phyloP scores from a whole-genome alignment of 2,888 invertebrate species.

The Spilarctia lutea region DNA sequence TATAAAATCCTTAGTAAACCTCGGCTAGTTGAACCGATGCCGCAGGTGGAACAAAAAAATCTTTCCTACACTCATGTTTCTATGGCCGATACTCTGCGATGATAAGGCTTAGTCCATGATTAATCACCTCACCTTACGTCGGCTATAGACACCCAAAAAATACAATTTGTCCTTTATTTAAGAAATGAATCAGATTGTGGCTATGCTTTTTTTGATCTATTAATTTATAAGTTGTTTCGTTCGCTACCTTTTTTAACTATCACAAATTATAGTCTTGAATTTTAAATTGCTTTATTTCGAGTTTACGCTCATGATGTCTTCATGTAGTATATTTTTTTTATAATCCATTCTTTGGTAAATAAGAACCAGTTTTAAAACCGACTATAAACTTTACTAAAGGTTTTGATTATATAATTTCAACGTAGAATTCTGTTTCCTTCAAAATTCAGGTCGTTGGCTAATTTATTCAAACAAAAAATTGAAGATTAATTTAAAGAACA shows the following conservation, averaged over 20 bases:
- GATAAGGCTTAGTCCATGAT: conserved; percentile 63
- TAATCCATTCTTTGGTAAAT: not conserved
- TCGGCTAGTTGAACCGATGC: conserved; percentile 22
- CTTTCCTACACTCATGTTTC: conserved; percentile 48
- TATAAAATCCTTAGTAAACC: conserved; percentile 5
- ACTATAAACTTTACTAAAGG: not conserved
- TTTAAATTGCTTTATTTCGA: conserved; percentile 12
- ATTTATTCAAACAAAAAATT: not conserved
- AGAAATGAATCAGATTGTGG: conserved; percentile 46
- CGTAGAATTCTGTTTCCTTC: not conserved
- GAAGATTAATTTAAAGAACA: not conserved
- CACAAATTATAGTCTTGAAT: conserved; percentile 20
- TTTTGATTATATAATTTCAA: not conserved
- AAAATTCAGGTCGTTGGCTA: not conserved
- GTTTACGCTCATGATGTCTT: not conserved
- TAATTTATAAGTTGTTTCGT: conserved; percentile 46
- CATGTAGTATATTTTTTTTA: not conserved
- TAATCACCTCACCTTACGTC: conserved; percentile 56
- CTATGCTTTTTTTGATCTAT: conserved; percentile 44
- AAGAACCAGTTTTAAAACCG: not conserved
- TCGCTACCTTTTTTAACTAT: conserved; percentile 29
- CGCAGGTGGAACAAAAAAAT: conserved; percentile 43
- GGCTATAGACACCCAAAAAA: conserved; percentile 49
- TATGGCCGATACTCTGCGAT: conserved; percentile 56
- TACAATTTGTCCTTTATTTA: conserved; percentile 66